A percentile compares a stretch with the other conserved stretches of the same genome.
Evolutionary conservation across 2,888 invertebrate species (phyloP).

Genomic region (Brachyptera putata): DNA sequence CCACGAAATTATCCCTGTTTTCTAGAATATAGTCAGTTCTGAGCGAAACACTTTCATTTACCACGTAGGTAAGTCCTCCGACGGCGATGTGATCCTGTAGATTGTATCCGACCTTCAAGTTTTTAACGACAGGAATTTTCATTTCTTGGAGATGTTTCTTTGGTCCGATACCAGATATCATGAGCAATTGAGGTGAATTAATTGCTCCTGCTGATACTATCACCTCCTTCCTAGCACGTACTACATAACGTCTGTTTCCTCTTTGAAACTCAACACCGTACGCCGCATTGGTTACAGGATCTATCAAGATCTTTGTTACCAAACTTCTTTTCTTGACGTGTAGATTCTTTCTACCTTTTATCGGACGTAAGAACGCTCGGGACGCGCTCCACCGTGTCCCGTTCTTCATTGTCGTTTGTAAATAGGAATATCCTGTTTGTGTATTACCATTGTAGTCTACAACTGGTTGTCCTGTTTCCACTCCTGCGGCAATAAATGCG

Average conservation of each 20-base stretch:
- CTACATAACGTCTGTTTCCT: slow-evolving; percentile 44
- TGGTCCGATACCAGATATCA: slow-evolving; percentile 75
- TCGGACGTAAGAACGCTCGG: slow-evolving; percentile 61
- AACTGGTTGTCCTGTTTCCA: slow-evolving; percentile 56
- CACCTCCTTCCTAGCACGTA: slow-evolving; percentile 63
- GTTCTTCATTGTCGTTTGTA: slow-evolving; percentile 56
- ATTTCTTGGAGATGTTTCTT: slow-evolving; percentile 53
- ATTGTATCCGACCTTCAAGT: slow-evolving; percentile 62
- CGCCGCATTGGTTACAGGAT: slow-evolving; percentile 61
- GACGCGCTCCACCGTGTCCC: slow-evolving; percentile 65
- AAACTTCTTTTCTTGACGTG: slow-evolving; percentile 54
- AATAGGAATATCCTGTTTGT: slow-evolving; percentile 57
- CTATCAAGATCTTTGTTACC: slow-evolving; percentile 70
- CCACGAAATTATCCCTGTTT: slow-evolving; percentile 40
- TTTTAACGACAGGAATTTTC: slow-evolving; percentile 41
- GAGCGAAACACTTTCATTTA: slow-evolving; percentile 39
- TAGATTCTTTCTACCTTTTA: slow-evolving; percentile 56
- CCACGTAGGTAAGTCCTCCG: slow-evolving; percentile 57
- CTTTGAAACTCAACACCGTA: slow-evolving; percentile 56
- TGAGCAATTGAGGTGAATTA: slow-evolving; percentile 71
- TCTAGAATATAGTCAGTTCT: slow-evolving; percentile 40
- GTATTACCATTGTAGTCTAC: slow-evolving; percentile 60
- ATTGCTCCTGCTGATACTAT: slow-evolving; percentile 73
- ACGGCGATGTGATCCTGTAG: slow-evolving; percentile 67
- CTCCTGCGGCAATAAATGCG: slow-evolving; percentile 60